Conservation (phyloP, 2,113 vertebrate genomes). For the Corynorhinus townsendii region DNA sequence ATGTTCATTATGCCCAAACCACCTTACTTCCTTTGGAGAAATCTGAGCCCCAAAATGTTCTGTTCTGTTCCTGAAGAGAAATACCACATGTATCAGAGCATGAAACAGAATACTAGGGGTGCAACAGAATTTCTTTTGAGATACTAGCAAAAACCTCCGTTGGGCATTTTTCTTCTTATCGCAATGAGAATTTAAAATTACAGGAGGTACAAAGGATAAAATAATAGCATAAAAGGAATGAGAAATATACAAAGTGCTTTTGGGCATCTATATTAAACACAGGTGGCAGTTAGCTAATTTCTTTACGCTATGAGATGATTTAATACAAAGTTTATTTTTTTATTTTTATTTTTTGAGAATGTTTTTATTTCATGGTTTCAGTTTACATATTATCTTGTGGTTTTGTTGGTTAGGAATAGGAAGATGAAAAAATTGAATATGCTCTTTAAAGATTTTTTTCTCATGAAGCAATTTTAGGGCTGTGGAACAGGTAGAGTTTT, state of each 20-base stretch:
- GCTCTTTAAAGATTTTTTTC: not conserved
- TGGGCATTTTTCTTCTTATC: not conserved
- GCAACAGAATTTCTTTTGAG: not conserved
- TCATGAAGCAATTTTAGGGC: not conserved
- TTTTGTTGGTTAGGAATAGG: conserved; percentile 18
- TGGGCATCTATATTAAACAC: not conserved
- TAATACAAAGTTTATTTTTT: not conserved
- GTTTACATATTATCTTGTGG: not conserved
- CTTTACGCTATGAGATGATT: not conserved
- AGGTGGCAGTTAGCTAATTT: not conserved
- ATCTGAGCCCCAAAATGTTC: not conserved
- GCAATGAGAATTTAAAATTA: not conserved
- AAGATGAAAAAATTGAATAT: not conserved
- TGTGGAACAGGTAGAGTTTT: not conserved
- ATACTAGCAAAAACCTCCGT: not conserved
- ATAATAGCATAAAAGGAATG: not conserved
- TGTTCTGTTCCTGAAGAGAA: conserved; percentile 17
- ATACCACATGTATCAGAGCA: not conserved
- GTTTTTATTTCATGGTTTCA: conserved; percentile 32
- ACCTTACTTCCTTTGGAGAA: not conserved
- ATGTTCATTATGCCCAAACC: not conserved
- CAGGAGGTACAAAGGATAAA: not conserved
- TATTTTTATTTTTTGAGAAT: not conserved
- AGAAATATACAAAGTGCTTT: not conserved
- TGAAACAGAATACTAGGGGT: not conserved